Percentiles rank a stretch among this genome's conserved stretches.
Evolutionary conservation across 2,113 vertebrate species (phyloP).

Genomic region (Chascanopsetta lugubris): DNA sequence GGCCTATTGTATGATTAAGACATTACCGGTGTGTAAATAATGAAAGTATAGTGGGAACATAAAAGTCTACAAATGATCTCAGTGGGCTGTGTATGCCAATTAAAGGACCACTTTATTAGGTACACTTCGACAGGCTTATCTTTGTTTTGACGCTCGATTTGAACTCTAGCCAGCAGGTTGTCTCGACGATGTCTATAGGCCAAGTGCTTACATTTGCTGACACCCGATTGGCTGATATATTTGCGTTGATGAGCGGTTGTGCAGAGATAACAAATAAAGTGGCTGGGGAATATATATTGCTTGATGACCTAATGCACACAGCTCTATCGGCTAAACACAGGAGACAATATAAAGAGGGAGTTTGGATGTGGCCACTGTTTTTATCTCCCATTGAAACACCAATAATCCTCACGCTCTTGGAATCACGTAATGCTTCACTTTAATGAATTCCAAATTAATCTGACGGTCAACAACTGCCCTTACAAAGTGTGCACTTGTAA

Average conservation of each 20-base stretch:
- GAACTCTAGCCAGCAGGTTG: too few species aligned
- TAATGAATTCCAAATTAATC: background rate
- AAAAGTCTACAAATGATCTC: background rate
- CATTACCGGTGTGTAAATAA: too few species aligned
- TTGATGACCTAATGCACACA: background rate
- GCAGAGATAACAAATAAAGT: too few species aligned
- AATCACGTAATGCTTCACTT: background rate
- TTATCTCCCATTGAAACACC: background rate
- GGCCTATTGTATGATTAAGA: constrained; percentile 44
- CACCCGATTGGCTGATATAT: too few species aligned
- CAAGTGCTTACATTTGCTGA: too few species aligned
- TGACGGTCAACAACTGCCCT: background rate
- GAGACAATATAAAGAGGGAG: background rate
- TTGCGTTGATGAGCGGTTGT: too few species aligned
- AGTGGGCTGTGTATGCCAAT: background rate
- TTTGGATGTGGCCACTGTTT: background rate
- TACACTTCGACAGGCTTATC: too few species aligned
- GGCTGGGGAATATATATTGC: too few species aligned
- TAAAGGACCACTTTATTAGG: too few species aligned
- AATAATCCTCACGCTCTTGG: background rate
- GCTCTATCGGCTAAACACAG: background rate
- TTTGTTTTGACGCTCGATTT: too few species aligned
- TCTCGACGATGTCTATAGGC: too few species aligned
- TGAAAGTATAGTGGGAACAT: too few species aligned
- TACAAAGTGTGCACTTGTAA: background rate